Evolutionary conservation across 1,140 invertebrate species (phyloP).

Genomic region (Drosophila truncata): DNA sequence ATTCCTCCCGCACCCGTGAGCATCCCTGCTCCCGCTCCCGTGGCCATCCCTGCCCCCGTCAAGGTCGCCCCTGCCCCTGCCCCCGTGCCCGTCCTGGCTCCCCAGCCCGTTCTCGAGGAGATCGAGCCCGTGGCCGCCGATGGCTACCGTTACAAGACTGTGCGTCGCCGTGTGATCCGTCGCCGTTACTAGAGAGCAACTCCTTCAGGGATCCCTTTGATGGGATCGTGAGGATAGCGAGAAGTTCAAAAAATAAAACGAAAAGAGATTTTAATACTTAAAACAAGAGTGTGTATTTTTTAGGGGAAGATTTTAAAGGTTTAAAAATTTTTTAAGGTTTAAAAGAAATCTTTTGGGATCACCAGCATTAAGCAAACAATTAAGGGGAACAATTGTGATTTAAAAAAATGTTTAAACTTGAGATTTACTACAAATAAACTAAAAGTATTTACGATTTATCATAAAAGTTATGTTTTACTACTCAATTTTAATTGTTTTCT

Average conservation of each 20-base stretch:
- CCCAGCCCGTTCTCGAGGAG: slow-evolving; percentile 69
- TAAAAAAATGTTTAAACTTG: rapidly evolving
- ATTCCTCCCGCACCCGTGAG: slow-evolving; percentile 32
- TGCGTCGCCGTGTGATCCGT: slow-evolving; percentile 68
- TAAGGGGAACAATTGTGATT: no score
- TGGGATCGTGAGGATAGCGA: slow-evolving; percentile 3
- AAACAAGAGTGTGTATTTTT: background rate
- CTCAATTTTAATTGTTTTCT: background rate
- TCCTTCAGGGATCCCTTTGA: background rate
- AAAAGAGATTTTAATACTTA: slow-evolving; percentile 41
- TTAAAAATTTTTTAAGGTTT: background rate
- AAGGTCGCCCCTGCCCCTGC: slow-evolving; percentile 36
- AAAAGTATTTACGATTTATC: background rate
- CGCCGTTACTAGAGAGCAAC: slow-evolving; percentile 58
- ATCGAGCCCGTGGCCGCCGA: slow-evolving; percentile 69
- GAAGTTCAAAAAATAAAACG: slow-evolving; percentile 59
- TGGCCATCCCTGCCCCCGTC: slow-evolving; percentile 17
- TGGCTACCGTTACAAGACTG: slow-evolving; percentile 77
- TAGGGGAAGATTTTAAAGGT: background rate
- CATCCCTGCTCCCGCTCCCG: slow-evolving; percentile 34
- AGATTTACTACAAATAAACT: no score
- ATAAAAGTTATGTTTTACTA: background rate
- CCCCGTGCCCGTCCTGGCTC: slow-evolving; percentile 59
- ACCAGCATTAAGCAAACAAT: no score
- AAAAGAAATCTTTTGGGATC: background rate